Evolutionary conservation across 2,888 invertebrate genomes (phyloP).

Genomic region (Pachydiplax longipennis): DNA sequence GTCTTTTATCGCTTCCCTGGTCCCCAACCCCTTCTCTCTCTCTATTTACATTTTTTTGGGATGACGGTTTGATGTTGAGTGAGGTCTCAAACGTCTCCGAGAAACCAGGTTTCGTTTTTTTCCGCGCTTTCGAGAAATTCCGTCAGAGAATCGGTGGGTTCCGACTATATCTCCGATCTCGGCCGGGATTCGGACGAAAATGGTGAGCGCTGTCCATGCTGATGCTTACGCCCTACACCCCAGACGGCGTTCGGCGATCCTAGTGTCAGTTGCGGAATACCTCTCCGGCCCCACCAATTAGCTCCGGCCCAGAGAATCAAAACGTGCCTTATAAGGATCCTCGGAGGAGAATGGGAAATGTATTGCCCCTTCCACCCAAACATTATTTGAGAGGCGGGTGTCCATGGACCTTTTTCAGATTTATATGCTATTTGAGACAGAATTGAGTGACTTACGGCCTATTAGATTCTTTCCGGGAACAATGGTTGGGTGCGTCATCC

Average conservation of each 20-base stretch:
- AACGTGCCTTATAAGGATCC: conserved; percentile 23
- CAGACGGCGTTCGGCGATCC: background rate
- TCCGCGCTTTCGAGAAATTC: background rate
- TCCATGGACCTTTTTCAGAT: conserved; percentile 13
- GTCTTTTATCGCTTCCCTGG: background rate
- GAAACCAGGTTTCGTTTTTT: background rate
- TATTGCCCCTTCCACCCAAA: background rate
- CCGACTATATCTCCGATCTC: background rate
- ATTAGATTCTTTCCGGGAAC: conserved; percentile 30
- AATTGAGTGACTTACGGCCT: conserved; percentile 19
- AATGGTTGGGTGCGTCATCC: conserved; percentile 26
- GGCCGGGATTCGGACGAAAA: background rate
- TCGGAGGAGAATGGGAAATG: conserved; percentile 12
- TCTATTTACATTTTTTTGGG: background rate
- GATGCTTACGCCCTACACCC: background rate
- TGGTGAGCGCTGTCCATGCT: background rate
- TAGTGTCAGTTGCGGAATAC: conserved; percentile 22
- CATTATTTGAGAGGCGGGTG: conserved; percentile 34
- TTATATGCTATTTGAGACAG: conserved; percentile 16
- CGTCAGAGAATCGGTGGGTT: background rate
- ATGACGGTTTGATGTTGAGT: background rate
- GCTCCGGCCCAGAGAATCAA: background rate
- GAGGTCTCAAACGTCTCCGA: background rate
- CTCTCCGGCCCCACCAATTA: conserved; percentile 22
- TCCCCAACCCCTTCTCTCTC: background rate